Base-by-base conservation (phyloP, 1,140 invertebrate species). In the Protaetia brevitarsis region DNA sequence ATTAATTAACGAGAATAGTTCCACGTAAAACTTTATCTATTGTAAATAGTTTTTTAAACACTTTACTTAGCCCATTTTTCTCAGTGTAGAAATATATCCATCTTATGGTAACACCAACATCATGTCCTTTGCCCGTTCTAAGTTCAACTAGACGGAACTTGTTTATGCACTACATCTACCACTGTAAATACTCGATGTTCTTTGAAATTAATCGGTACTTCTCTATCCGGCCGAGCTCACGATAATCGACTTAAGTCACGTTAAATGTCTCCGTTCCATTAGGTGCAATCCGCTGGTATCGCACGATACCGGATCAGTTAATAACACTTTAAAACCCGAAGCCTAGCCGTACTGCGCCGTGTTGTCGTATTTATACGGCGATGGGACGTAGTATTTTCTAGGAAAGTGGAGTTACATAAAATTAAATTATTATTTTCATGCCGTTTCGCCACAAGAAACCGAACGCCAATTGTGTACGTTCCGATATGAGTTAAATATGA, bases 401-500 rank as follows among this genome's bases (percentile, higher is more conserved):
- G 31, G 31, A 34, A 34, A 34, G 31, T 11, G 13, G 31, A 8
- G 45, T 51, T 51, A 51, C 45, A 51, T 51, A 51, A 51, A 51
- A 51, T 23, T 19, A 51, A 51, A 51, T 51, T 51, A 51, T 51
- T 51, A 51, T 7, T 7, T 51, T 11, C 16, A 11, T 51, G n/a
- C 8, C 21, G 13, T 51, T 51, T 19, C 5, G 11, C 19, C 19
- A 45, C 6, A 58, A 26, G 28, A 5, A 6, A 13, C 19, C 26
- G 11, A 23, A 51, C 7, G 1, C 16, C 41, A 23, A 51, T 2
- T 10, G 7, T 10, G 21, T 10, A 19, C 16, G 13, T 16, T 10
- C 8, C 11, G 57, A 59, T 59, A 29, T 29, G 57, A 59, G 57
- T 59, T 59, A 59, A 59, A 59, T 59, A 59, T 59, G 57, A 59